These are phyloP conservation scores for Globia sparganii DNA, from an alignment of 2,888 invertebrate genomes.

Conservation along the genomic window DNA sequence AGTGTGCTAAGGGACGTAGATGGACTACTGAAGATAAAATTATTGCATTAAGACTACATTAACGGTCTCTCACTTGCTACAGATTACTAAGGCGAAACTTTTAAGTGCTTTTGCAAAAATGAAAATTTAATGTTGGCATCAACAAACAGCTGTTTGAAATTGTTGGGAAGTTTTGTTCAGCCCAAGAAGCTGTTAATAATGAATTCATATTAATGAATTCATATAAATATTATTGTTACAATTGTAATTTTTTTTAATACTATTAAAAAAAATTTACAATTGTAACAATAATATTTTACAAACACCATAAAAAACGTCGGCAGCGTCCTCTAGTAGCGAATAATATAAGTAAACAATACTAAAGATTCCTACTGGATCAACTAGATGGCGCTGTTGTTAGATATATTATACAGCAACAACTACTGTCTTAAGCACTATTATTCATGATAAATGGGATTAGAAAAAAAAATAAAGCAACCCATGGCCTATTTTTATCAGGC, in stretches of 20 bases:
- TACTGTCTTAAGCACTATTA: constrained; percentile 8
- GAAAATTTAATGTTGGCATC: not conserved
- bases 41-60: not conserved
- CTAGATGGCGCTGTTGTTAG: too few relatives aligned
- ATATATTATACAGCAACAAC: constrained; percentile 4
- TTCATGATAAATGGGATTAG: not conserved
- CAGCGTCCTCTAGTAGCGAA: too few relatives aligned
- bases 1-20: not conserved
- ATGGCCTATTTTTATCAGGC: constrained; percentile 5
- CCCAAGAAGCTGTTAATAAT: constrained; percentile 2
- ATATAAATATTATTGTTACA: too few relatives aligned
- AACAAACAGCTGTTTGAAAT: constrained; percentile 11
- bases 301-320: too few relatives aligned
- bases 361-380: too few relatives aligned
- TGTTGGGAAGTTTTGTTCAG: not conserved
- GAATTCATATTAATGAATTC: not conserved
- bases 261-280: not conserved
- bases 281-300: too few relatives aligned
- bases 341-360: too few relatives aligned
- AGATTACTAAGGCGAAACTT: constrained; percentile 6
- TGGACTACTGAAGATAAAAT: constrained; percentile 1
- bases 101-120: not conserved
- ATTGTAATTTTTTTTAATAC: too few relatives aligned
- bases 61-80: constrained; percentile 3
- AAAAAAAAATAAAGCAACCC: constrained; percentile 9